Conservation (phyloP, 2,888 invertebrate genomes). For the Drosophila lacicola region DNA sequence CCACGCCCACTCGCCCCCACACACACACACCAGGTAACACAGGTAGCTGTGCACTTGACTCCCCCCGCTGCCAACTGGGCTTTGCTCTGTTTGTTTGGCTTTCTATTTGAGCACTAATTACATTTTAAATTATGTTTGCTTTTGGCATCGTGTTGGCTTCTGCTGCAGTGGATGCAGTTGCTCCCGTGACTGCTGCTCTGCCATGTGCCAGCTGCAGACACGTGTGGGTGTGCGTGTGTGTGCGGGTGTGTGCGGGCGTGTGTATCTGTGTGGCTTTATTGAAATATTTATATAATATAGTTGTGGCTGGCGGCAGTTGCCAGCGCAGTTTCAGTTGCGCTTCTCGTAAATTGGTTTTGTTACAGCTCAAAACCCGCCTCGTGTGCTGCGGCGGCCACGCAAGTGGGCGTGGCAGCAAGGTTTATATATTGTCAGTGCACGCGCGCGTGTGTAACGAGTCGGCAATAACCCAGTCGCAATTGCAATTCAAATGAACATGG, state of each 20-base stretch:
- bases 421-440: conserved; percentile 18
- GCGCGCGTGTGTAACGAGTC: not conserved
- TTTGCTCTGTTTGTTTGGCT: conserved; percentile 68
- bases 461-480: conserved; percentile 11
- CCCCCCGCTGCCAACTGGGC: not conserved
- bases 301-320: conserved; percentile 55
- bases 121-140: conserved; percentile 82
- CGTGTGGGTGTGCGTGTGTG: not conserved
- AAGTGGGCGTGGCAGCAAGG: not conserved
- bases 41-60: not conserved
- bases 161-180: conserved; percentile 47
- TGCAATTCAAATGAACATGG: conserved; percentile 2
- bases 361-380: conserved; percentile 37
- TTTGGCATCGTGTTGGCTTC: conserved; percentile 60
- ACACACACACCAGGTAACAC: conserved; percentile 8
- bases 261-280: conserved; percentile 57
- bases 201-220: conserved; percentile 31
- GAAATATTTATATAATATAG: conserved; percentile 79
- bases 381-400: not conserved
- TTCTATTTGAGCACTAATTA: conserved; percentile 82
- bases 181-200: conserved; percentile 49
- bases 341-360: conserved; percentile 69
- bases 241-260: conserved; percentile 2
- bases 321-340: conserved; percentile 53
- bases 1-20: conserved; percentile 46